Evolutionary conservation across 2,888 invertebrate species (phyloP).

Genomic region (Brenthis daphne): DNA sequence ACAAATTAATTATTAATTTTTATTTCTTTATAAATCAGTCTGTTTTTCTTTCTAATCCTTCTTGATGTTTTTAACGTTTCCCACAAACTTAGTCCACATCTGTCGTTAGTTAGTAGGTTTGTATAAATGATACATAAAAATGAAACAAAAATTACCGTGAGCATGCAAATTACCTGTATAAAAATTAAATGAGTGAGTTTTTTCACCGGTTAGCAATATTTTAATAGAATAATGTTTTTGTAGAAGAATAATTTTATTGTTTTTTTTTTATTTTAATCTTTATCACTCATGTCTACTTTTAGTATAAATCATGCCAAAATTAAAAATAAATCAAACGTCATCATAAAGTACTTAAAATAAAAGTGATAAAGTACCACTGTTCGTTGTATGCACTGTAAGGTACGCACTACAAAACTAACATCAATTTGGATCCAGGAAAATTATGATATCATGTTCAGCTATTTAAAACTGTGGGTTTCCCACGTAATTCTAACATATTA

Average conservation of each 20-base stretch:
- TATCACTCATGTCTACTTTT: not conserved
- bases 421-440: conserved; percentile 24
- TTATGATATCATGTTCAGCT: conserved; percentile 11
- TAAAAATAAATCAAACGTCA: conserved; percentile 15
- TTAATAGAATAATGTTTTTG: too few species aligned
- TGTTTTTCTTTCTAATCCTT: too few species aligned
- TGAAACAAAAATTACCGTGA: too few species aligned
- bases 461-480: conserved; percentile 1
- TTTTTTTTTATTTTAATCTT: too few species aligned
- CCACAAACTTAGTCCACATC: too few species aligned
- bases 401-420: conserved; percentile 36
- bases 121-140: too few species aligned
- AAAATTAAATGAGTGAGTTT: conserved; percentile 5
- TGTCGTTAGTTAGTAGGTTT: too few species aligned
- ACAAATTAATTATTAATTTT: too few species aligned
- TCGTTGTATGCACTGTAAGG: conserved; percentile 22
- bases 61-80: too few species aligned
- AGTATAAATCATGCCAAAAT: conserved; percentile 35
- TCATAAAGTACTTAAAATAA: conserved; percentile 28
- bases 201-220: not conserved
- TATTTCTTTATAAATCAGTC: too few species aligned
- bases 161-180: conserved; percentile 2
- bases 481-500: not conserved
- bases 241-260: too few species aligned
- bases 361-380: conserved; percentile 26